Evolutionary conservation across 2,113 vertebrate species (phyloP).

Genomic region (Tricholaema leucomelas): DNA sequence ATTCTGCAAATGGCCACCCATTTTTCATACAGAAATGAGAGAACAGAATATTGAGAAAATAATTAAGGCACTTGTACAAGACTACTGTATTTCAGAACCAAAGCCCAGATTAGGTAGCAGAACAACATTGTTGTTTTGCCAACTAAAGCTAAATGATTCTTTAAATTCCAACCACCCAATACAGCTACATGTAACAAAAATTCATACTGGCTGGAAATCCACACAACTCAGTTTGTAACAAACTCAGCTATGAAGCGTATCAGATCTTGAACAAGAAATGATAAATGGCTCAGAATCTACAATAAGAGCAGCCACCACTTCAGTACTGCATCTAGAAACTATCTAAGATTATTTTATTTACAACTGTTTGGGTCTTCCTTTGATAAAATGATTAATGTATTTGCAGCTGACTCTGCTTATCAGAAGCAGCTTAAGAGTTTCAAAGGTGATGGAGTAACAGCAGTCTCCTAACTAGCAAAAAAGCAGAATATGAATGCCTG

Average conservation of each 20-base stretch:
- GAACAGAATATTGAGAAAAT: not conserved
- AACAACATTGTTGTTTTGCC: not conserved
- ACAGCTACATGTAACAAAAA: not conserved
- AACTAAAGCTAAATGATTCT: not conserved
- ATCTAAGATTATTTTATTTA: not conserved
- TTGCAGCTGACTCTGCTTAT: constrained; percentile 5
- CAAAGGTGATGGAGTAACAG: not conserved
- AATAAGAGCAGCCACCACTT: not conserved
- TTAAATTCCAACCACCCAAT: not conserved
- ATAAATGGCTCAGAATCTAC: not conserved
- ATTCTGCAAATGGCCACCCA: not conserved
- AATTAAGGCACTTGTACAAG: not conserved
- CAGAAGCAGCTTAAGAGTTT: not conserved
- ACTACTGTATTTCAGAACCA: not conserved
- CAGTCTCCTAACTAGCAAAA: not conserved
- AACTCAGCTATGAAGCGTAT: not conserved
- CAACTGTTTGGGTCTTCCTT: not conserved
- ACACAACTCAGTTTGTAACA: not conserved
- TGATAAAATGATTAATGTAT: constrained; percentile 4
- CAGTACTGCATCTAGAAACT: not conserved
- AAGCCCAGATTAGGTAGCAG: not conserved
- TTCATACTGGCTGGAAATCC: not conserved
- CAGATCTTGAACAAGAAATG: not conserved
- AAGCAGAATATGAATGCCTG: not conserved
- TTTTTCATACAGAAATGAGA: not conserved